Evolutionary conservation across 2,113 vertebrate species (phyloP), one percentile per base, ranked within the genome.

Genomic region (Xiphophorus hellerii): DNA sequence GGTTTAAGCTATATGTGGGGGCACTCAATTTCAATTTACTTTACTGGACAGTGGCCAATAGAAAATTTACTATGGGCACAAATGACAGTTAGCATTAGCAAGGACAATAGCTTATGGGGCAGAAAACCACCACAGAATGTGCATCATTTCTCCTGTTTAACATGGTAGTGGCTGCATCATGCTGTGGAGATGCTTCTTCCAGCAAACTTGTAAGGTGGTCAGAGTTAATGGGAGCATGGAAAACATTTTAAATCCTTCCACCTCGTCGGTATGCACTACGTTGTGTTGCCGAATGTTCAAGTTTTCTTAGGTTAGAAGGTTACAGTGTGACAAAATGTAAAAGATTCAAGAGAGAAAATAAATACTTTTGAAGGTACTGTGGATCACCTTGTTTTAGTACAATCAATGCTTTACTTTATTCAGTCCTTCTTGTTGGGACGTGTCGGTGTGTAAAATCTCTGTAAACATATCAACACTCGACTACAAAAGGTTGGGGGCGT

Each of bases 391-490:
- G 71, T 77, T 71, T 73, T 73, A n/a, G 82, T 90, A 89, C 91
- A 93, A 93, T 93, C 88, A 88, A 87, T 87, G 86, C 80, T 85
- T 86, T 5, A 11, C 74, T 69, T 66, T 76, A 51, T 78, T 89
- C 78, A 84, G 71, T 85, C 84, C 66, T 61, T 83, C 69, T 81
- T 58, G 25, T 58, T n/a, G 2, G 51, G 51, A 58, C 6, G 81
- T 78, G 84, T 87, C 48, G 30, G 51, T 37, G 39, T 81, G 74
- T 77, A 42, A 66, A 69, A 51, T 83, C 70, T 85, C 66, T 91
- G 90, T 87, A 89, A 90, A 92, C 85, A 85, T 82, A 90, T 37
- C 80, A 84, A 90, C 82, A 87, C 77, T 84, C 74, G 54, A 87
- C 73, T 80, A 84, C 78, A 84, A 80, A 84, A 64, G n/a, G 69